Conservation (phyloP, 2,888 invertebrate genomes). For the Amblyteles armatorius region DNA sequence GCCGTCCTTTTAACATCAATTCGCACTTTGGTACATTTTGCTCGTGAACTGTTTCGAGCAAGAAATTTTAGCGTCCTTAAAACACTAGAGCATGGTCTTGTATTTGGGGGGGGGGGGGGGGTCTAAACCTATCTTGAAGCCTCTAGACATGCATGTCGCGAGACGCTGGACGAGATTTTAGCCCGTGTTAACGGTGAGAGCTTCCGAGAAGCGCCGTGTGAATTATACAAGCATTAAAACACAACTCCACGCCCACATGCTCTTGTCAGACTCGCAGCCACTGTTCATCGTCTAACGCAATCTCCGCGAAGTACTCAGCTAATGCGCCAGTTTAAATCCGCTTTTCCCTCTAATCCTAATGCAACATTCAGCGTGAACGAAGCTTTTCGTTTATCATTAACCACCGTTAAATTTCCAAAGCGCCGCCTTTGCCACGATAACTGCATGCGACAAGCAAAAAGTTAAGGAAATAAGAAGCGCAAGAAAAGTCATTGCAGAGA, state of each 20-base stretch:
- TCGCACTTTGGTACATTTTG: too few relatives aligned
- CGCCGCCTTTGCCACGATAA: too few relatives aligned
- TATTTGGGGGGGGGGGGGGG: too few relatives aligned
- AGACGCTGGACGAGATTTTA: neutral
- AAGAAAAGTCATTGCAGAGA: neutral
- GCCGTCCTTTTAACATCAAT: too few relatives aligned
- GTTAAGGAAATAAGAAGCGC: neutral
- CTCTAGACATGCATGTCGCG: neutral
- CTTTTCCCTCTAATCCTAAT: neutral
- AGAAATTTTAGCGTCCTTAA: too few relatives aligned
- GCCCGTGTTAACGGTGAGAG: neutral
- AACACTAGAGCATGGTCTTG: too few relatives aligned
- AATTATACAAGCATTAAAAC: neutral
- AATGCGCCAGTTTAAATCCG: conserved; percentile 9
- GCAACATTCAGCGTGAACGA: neutral
- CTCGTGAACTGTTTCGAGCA: too few relatives aligned
- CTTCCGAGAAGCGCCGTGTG: neutral
- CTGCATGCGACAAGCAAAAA: neutral
- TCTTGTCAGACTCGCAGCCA: neutral
- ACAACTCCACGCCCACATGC: neutral
- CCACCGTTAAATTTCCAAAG: neutral
- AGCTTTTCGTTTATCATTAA: neutral
- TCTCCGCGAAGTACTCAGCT: neutral
- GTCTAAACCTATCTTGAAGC: neutral
- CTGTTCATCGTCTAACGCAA: conserved; percentile 1